phyloP scores from a whole-genome alignment of 2,888 invertebrate species.

The Pachymerium ferrugineum region DNA sequence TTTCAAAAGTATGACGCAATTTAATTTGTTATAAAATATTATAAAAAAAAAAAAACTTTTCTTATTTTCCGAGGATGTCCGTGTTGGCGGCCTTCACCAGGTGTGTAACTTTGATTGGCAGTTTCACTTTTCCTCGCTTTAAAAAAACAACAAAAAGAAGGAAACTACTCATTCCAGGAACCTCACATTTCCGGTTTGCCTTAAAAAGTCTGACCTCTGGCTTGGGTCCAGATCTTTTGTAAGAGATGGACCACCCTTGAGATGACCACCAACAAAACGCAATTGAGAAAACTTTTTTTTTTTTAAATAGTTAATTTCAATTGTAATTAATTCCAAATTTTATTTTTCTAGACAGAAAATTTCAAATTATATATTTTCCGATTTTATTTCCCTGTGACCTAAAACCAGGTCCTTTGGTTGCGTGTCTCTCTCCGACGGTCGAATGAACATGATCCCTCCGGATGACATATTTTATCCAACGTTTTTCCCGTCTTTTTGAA shows the following conservation, averaged over 20 bases:
- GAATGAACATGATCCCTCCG: neutral
- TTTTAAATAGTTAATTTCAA: neutral
- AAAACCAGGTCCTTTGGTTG: neutral
- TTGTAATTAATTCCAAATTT: neutral
- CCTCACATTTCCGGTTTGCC: neutral
- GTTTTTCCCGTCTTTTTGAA: slow-evolving; percentile 2
- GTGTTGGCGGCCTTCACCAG: slow-evolving; percentile 4
- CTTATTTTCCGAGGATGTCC: slow-evolving; percentile 3
- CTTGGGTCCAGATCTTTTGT: neutral
- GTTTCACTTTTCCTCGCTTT: neutral
- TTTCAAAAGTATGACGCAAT: no score
- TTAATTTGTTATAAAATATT: no score
- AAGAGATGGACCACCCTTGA: neutral
- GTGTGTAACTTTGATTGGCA: neutral
- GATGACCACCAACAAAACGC: neutral
- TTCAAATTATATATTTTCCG: neutral
- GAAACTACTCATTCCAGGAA: slow-evolving; percentile 8
- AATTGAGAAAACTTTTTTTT: neutral
- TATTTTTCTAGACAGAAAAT: neutral
- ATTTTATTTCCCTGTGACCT: neutral
- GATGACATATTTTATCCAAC: neutral
- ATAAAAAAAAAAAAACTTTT: no score
- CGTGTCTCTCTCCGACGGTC: neutral
- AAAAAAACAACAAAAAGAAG: neutral
- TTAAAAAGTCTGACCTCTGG: neutral